Conservation (phyloP, 2,888 invertebrate species). For the Dendrolimus pini region DNA sequence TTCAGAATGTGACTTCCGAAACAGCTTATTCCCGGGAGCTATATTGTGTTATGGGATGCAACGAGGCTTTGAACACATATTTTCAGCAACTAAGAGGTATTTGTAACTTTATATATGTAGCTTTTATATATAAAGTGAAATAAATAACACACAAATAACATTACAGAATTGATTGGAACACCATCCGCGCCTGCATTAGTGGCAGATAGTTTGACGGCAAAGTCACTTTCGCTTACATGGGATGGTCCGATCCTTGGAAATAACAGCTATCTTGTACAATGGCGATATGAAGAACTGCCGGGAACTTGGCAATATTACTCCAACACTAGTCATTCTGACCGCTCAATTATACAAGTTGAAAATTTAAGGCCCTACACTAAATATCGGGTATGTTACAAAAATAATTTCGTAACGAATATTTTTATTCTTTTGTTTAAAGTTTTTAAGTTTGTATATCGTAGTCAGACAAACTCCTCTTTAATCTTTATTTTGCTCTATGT, state of each 20-base stretch:
- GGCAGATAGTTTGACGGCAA: constrained; percentile 85
- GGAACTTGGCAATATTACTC: constrained; percentile 90
- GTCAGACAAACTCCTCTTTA: constrained; percentile 5
- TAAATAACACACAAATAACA: background rate
- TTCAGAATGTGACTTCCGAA: constrained; percentile 83
- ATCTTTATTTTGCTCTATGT: background rate
- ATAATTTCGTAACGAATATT: too few relatives aligned
- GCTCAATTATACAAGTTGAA: constrained; percentile 82
- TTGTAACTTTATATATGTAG: constrained; percentile 2
- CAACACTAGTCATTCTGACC: constrained; percentile 81
- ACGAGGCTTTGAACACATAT: constrained; percentile 86
- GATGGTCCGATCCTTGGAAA: constrained; percentile 76
- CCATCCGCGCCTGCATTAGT: constrained; percentile 86
- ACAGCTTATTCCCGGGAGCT: constrained; percentile 81
- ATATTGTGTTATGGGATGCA: constrained; percentile 89
- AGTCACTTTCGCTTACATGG: constrained; percentile 89
- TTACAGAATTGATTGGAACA: constrained; percentile 78
- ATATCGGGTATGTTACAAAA: constrained; percentile 82
- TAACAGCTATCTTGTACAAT: constrained; percentile 82
- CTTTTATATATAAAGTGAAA: background rate
- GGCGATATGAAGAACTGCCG: constrained; percentile 82
- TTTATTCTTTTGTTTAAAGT: too few relatives aligned
- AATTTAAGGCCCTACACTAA: constrained; percentile 91
- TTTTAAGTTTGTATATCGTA: too few relatives aligned
- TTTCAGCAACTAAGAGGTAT: constrained; percentile 83